Evolutionary conservation across 2,888 invertebrate species (phyloP), one percentile per base, ranked within the genome.

Genomic region (Brenthis ino): DNA sequence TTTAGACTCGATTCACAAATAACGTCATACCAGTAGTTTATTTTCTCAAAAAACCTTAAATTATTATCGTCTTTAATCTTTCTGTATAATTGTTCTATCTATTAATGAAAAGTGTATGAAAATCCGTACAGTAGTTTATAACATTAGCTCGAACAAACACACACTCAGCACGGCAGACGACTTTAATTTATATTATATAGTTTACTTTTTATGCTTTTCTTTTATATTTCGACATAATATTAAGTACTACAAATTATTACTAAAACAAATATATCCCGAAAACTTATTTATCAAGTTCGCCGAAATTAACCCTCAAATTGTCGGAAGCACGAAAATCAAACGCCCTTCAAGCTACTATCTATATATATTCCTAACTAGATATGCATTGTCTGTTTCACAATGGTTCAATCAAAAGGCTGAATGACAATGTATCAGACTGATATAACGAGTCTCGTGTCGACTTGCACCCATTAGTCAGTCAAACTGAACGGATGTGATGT

Each of bases 291-390:
- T 80, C 72, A 77, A 77, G 76, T 78, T 79, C 70, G 75, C 70
- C 74, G 76, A 70, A 70, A 74, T 76, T 68, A 71, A 75, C 71
- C 72, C 74, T 77, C 79, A 81, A 82, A 77, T 81, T 75, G 72
- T 74, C 73, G 63, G 67, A 68, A 60, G 66, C 69, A 76, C 68
- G 75, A 63, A 70, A 71, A 68, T 61, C 68, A 63, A 57, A 57
- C 33, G n/a, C 60, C 24, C n/a, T 60, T 58, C 5, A 28, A 11
- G n/a, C n/a, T 50, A 48, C 48, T 60, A 28, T n/a, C 48, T 50
- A 11, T 58, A 48, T n/a, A 47, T 50, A 67, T n/a, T 14, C n/a
- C 50, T 47, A 57, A 47, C 47, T 47, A 65, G 60, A 60, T n/a
- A n/a, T 50, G 48, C 48, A 48, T 60, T 60, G 60, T 60, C 48